These are phyloP conservation scores for Aspidiotus destructor DNA, from an alignment of 2,888 invertebrate species.

Conservation along the genomic window DNA sequence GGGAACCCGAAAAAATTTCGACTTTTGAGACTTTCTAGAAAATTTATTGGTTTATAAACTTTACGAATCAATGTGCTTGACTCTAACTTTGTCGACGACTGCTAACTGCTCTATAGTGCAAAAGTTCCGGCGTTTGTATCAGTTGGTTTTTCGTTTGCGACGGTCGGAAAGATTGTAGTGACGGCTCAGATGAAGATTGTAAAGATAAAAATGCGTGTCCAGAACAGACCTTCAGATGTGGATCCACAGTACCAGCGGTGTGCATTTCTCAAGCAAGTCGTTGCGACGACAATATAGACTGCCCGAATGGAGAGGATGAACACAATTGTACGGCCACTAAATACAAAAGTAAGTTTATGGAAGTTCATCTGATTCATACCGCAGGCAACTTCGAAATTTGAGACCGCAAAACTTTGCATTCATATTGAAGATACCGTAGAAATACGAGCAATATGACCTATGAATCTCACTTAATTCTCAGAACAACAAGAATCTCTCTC, in stretches of 20 bases:
- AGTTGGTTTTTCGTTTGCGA: conserved; percentile 92
- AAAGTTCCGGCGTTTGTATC: conserved; percentile 73
- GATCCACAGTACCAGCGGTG: conserved; percentile 50
- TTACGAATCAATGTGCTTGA: too few relatives aligned
- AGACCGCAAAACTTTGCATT: too few relatives aligned
- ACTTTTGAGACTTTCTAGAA: too few relatives aligned
- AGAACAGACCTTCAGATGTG: conserved; percentile 54
- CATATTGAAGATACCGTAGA: too few relatives aligned
- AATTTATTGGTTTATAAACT: too few relatives aligned
- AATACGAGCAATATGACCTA: too few relatives aligned
- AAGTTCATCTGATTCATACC: too few relatives aligned
- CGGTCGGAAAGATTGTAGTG: conserved; percentile 70
- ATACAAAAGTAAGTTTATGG: conserved; percentile 42
- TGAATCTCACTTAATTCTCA: too few relatives aligned
- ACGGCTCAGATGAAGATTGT: conserved; percentile 80
- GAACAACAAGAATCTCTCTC: too few relatives aligned
- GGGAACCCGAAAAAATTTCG: too few relatives aligned
- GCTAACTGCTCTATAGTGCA: conserved; percentile 53
- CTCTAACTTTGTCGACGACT: too few relatives aligned
- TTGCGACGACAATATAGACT: conserved; percentile 62
- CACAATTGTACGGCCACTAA: conserved; percentile 42
- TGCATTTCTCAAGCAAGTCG: conserved; percentile 70
- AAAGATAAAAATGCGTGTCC: conserved; percentile 43
- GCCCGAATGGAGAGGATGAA: conserved; percentile 43
- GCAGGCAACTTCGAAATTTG: too few relatives aligned